Evolutionary conservation across 2,113 vertebrate genomes (phyloP).

Genomic region (Ancistrus triradiatus): DNA sequence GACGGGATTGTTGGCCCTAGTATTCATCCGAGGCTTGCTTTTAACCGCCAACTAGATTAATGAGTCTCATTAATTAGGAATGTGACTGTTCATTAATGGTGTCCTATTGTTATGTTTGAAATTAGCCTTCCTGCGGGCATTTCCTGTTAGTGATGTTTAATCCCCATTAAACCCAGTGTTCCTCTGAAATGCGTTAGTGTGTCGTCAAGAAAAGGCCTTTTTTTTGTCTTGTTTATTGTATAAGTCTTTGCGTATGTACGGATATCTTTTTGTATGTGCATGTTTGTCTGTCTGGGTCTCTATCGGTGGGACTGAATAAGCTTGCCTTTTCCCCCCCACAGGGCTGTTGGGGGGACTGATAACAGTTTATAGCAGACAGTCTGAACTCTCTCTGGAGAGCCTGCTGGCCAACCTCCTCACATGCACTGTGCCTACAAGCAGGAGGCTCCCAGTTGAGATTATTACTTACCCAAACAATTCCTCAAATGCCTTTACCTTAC

Average conservation of each 20-base stretch:
- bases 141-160: constrained; percentile 19
- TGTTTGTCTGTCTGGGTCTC: constrained; percentile 7
- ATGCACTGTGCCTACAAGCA: constrained; percentile 84
- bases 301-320: background rate
- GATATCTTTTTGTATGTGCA: background rate
- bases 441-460: constrained; percentile 91
- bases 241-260: background rate
- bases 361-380: constrained; percentile 89
- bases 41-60: background rate
- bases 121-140: constrained; percentile 6
- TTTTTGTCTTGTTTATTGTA: constrained; percentile 9
- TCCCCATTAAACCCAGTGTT: background rate
- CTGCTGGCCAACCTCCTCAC: constrained; percentile 89
- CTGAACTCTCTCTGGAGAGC: constrained; percentile 82
- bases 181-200: constrained; percentile 11
- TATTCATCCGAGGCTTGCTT: background rate
- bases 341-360: constrained; percentile 94
- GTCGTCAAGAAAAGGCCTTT: background rate
- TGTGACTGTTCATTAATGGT: too few species aligned
- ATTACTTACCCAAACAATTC: constrained; percentile 59
- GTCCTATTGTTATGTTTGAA: constrained; percentile 6
- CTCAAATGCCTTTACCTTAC: constrained; percentile 60
- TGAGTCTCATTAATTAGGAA: background rate
- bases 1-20: background rate
- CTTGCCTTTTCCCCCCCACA: constrained; percentile 51